Evolutionary conservation across 2,797 vertebrate genomes (phyloP), one percentile per base, ranked within the genome.

Genomic region (Taenioides sp.): DNA sequence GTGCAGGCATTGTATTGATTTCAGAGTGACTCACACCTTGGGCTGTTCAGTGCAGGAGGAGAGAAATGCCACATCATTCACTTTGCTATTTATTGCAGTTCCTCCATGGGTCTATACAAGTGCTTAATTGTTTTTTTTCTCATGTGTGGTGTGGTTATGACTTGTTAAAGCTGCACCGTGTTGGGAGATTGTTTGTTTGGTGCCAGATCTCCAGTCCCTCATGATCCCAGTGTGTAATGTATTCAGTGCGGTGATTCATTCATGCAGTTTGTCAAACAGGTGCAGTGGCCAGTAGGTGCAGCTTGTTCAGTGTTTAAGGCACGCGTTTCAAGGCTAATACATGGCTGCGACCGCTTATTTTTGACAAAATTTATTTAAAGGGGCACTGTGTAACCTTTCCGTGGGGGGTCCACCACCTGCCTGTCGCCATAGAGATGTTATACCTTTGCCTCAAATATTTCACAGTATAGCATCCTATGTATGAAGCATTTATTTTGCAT

Each of bases 11-110:
- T 75, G 87, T 93, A 93, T 94, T 91, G 93, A 95, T 94, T 91
- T 88, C 85, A 88, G 88, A 84, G 89, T 94, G 93, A 94, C 88
- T 94, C 93, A 92, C 91, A 92, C 90, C 88, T 87, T 81, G 72
- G 83, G 85, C 85, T 90, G 88, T 90, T 89, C 88, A 89, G 86
- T 88, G 91, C 90, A 89, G 88, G 84, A 92, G 86, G 89, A 89
- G 78, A 88, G 80, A 92, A 91, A 91, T 92, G 91, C 90, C 88
- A 91, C 91, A 93, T 90, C 89, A 85, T 85, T 91, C 84, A 87
- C 83, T 86, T 81, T 77, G 84, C 76, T 81, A 73, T 88, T 88
- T 86, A 75, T 89, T 81, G 78, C 71, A 69, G 69, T 83, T 79
- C 88, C 72, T 86, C 74, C 83, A 81, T 80, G 65, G 78, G 68